phyloP scores from a whole-genome alignment of 1,140 invertebrate species.

The Drosophila subpulchrella region DNA sequence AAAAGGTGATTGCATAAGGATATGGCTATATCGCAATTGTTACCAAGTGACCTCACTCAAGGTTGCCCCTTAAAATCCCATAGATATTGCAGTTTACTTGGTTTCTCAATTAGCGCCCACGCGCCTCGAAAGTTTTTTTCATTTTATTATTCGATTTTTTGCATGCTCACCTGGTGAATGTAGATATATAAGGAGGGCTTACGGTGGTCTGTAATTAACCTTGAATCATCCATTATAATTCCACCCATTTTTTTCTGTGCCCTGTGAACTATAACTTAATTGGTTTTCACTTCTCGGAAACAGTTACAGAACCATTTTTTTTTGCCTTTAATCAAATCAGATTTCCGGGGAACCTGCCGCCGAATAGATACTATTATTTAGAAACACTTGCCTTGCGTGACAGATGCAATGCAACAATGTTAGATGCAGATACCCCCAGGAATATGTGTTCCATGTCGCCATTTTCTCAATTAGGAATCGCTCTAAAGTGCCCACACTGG shows the following conservation, averaged over 20 bases:
- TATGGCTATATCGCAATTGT: conserved; percentile 16
- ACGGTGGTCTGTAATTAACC: conserved; percentile 51
- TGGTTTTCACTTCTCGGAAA: conserved; percentile 37
- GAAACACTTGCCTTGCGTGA: conserved; percentile 43
- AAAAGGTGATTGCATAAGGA: conserved; percentile 77
- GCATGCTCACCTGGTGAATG: conserved; percentile 23
- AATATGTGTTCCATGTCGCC: conserved; percentile 27
- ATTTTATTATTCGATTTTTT: conserved; percentile 13
- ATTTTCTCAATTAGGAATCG: conserved; percentile 46
- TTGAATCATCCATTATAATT: conserved; percentile 28
- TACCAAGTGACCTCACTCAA: conserved; percentile 72
- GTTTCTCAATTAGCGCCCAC: conserved; percentile 59
- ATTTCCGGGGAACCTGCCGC: conserved; percentile 45
- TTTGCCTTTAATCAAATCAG: conserved; percentile 8
- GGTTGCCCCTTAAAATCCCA: conserved; percentile 40
- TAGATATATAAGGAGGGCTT: conserved; percentile 25
- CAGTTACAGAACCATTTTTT: conserved; percentile 21
- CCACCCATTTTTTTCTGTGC: background rate
- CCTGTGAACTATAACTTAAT: conserved; percentile 46
- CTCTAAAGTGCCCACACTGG: conserved; percentile 36
- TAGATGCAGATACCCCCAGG: conserved; percentile 36
- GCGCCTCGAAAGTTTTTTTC: conserved; percentile 12
- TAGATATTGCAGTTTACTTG: conserved; percentile 35
- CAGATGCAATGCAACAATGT: conserved; percentile 25
- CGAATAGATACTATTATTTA: conserved; percentile 14